Evolutionary conservation across 2,797 vertebrate genomes (phyloP), one percentile per base, ranked within the genome.

Genomic region (Macropodus opercularis): DNA sequence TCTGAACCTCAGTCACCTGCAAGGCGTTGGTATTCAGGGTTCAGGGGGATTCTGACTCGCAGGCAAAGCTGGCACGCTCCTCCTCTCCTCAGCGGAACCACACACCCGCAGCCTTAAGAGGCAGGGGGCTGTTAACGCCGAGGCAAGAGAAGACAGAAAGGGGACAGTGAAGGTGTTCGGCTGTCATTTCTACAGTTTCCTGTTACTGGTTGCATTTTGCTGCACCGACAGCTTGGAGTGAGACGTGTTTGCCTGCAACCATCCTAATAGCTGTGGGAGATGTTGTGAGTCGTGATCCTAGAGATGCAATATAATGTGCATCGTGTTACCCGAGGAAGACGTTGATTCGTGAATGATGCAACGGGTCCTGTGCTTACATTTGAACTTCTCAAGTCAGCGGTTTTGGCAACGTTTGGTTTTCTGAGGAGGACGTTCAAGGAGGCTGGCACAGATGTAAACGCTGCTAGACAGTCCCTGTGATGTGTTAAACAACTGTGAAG

Each of bases 11-110:
- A 2, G 39, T 64, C 70, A 79, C 72, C 69, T 74, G 52, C n/a
- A 41, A 75, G 40, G 81, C 82, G 86, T 87, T 86, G 71, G 72
- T 79, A 88, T 83, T 84, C 78, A 76, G 72, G 62, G 76, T 76
- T 76, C 78, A 80, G 54, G 21, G 14, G 47, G 61, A 74, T 73
- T 75, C 58, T 60, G 64, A 83, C 77, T 61, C 68, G 44, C 79
- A 75, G 68, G 62, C 77, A 75, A 40, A 83, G 54, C 70, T 53
- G 40, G 54, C 31, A 35, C 44, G 51, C 72, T 44, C 53, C 38
- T 60, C 52, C 50, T 35, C 40, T 70, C 64, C 42, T 41, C 34
- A 64, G 41, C 36, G 46, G 47, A 35, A 35, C 42, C 53, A 53
- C 31, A 34, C 39, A 39, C 40, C 53, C 41, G 38, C 55, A 60